phyloP scores from a whole-genome alignment of 2,888 invertebrate genomes.

The Conus canariensis region DNA sequence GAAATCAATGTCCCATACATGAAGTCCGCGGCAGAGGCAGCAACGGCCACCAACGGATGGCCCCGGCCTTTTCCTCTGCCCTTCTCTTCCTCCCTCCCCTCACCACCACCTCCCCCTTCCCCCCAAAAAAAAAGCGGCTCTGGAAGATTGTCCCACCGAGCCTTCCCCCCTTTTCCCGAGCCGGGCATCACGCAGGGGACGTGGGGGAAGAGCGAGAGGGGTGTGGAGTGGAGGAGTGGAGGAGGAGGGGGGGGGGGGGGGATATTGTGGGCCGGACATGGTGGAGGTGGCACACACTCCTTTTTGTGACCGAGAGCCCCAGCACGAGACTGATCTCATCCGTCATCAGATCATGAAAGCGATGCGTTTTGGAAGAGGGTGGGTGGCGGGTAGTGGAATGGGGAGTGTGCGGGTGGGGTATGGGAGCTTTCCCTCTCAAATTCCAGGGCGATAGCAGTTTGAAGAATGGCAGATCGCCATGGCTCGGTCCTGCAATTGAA shows the following conservation, averaged over 20 bases:
- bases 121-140: neutral
- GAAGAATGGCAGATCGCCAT: conserved; percentile 30
- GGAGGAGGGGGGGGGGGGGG: neutral
- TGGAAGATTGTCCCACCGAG: neutral
- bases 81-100: neutral
- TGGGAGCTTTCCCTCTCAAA: neutral
- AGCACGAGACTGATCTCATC: conserved; percentile 1
- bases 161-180: too few species aligned
- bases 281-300: conserved; percentile 17
- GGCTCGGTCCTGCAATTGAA: neutral
- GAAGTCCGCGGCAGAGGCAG: neutral
- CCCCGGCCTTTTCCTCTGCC: neutral
- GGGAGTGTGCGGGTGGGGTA: neutral
- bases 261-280: conserved; percentile 10
- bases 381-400: neutral
- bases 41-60: neutral
- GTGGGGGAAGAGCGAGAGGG: neutral
- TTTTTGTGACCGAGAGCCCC: neutral
- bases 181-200: neutral
- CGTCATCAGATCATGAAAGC: conserved; percentile 39
- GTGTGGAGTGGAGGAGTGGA: neutral
- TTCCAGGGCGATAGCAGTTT: neutral
- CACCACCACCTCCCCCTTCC: neutral
- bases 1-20: conserved; percentile 31
- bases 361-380: neutral